Base-by-base conservation (phyloP, 2,888 invertebrate genomes). In the Agrilus biguttatus region DNA sequence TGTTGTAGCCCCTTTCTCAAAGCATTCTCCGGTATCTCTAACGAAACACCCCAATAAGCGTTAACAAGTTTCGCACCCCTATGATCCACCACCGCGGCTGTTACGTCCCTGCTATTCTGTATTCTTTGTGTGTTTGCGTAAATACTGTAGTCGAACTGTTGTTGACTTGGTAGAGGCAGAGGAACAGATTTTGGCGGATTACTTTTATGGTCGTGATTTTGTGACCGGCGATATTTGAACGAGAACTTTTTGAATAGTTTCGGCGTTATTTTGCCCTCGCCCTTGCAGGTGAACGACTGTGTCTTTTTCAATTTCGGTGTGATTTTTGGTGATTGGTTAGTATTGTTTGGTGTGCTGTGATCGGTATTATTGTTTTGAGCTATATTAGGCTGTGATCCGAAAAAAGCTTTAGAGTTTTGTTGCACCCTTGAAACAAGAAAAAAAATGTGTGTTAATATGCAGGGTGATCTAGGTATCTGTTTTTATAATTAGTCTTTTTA, bases 11-110 rank as follows among this genome's bases (percentile, higher is more conserved):
- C 88, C 34, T 78, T 75, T 40, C 83, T 77, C 52, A 95, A 79
- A 38, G 93, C 93, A 50, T 88, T 87, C 42, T 83, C 78, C 37
- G 95, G 93, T 58, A 95, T 85, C 56, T 85, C 78, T 49, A 95
- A 70, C 40, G 85, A 85, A 37, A 95, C 93, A 51, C 92, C 91
- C 75, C 91, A 91, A 62, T 88, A 83, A 52, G 84, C 80, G 60
- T 88, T 89, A 52, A 83, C 80, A 51, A 95, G 70, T 28, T 82
- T 77, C 43, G 90, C 93, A 46, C 93, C 90, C 54, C 75, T 77
- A 51, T 75, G 74, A 63, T 82, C 83, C 57, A 88, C 83, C 55
- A 81, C 70, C 3, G 62, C 65, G 8, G 67, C 61, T 1, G 66
- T 64, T 33, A 67, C 59, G 44, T 71, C 70, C 42, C 71, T 62